A percentile compares a stretch with the other conserved stretches of the same genome.
phyloP scores from a whole-genome alignment of 23 tunicate genomes.

The Phallusia fumigata region DNA sequence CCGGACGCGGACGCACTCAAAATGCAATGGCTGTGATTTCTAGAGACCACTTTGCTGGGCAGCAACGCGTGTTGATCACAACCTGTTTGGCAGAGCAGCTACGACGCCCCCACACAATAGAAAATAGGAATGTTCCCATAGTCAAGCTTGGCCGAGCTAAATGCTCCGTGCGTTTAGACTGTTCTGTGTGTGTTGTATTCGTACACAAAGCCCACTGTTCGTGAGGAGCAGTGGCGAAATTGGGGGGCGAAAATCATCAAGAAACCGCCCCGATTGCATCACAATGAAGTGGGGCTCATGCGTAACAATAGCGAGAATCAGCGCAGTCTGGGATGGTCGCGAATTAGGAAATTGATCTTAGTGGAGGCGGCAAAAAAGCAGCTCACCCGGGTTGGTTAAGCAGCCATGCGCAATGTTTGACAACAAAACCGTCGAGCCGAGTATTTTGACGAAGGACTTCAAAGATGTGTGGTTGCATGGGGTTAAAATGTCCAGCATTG shows the following conservation, averaged over 20 bases:
- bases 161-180: background rate
- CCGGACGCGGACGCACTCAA: slow-evolving; percentile 26
- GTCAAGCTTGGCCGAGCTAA: background rate
- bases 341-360: background rate
- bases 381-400: background rate
- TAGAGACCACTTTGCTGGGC: background rate
- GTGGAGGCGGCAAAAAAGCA: background rate
- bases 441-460: background rate
- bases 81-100: background rate
- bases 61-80: slow-evolving; percentile 5
- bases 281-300: background rate
- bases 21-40: slow-evolving; percentile 19
- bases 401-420: background rate
- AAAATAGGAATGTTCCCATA: slow-evolving; percentile 7
- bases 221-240: background rate
- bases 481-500: background rate
- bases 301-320: background rate
- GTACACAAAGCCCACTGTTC: background rate
- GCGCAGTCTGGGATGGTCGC: no score
- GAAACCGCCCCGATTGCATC: no score
- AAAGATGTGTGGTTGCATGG: slow-evolving; percentile 6
- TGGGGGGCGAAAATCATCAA: no score
- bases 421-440: background rate
- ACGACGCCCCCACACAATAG: background rate
- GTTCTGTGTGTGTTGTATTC: background rate